Conservation (phyloP, 2,888 invertebrate species). For the Tetanocera ferruginea region DNA sequence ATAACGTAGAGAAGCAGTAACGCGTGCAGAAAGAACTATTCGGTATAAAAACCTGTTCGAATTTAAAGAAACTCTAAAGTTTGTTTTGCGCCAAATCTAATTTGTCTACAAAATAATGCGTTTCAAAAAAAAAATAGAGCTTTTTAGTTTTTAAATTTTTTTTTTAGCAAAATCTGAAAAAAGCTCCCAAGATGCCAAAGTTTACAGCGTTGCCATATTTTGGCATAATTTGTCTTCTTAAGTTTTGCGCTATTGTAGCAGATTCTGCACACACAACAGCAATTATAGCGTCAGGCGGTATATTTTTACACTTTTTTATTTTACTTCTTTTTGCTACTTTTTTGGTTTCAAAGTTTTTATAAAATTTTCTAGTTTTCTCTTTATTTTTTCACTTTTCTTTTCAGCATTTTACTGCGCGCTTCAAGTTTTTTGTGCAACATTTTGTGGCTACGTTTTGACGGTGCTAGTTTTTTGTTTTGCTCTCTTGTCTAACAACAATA, state of each 20-base stretch:
- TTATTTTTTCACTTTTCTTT: neutral
- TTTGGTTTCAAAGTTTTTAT: conserved; percentile 18
- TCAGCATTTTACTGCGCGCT: neutral
- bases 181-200: neutral
- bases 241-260: conserved; percentile 5
- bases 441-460: neutral
- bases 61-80: conserved; percentile 14
- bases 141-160: neutral
- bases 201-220: conserved; percentile 24
- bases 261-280: neutral
- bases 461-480: neutral
- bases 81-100: conserved; percentile 32
- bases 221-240: conserved; percentile 17
- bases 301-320: neutral
- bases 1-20: neutral
- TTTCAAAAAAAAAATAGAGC: neutral
- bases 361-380: conserved; percentile 7
- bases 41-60: neutral
- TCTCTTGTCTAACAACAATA: neutral
- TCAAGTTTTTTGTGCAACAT: neutral
- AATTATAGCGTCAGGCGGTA: neutral
- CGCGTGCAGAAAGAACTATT: conserved; percentile 16
- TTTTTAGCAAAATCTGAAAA: neutral
- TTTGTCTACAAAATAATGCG: conserved; percentile 27
- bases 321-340: neutral